Evolutionary conservation across 1,140 invertebrate genomes (phyloP).

Genomic region (Plodia interpunctella): DNA sequence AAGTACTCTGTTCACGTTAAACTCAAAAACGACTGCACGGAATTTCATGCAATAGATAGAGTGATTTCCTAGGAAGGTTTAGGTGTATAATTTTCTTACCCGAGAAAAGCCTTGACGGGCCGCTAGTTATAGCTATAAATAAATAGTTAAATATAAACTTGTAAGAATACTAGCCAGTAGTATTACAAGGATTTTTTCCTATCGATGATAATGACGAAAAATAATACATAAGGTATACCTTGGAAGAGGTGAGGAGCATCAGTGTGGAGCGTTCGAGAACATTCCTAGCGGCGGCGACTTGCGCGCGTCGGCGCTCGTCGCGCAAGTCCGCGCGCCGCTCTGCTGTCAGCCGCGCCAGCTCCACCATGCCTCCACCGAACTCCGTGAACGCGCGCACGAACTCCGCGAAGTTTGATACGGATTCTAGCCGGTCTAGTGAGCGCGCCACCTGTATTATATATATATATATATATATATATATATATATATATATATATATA

Average conservation of each 20-base stretch:
- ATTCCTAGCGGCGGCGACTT: conserved; percentile 96
- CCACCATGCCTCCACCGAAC: conserved; percentile 99
- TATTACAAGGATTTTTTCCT: no score
- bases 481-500: no score
- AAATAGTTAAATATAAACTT: no score
- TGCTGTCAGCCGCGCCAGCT: conserved; percentile 95
- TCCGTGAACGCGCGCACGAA: conserved; percentile 99
- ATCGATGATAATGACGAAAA: background rate
- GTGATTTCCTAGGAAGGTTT: no score
- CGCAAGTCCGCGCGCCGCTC: conserved; percentile 92
- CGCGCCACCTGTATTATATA: conserved; percentile 80
- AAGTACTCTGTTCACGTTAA: no score
- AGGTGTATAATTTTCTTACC: no score
- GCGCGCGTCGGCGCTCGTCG: conserved; percentile 94
- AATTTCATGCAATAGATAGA: no score
- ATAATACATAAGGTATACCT: conserved; percentile 78
- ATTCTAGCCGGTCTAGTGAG: conserved; percentile 91
- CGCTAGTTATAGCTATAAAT: no score
- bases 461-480: no score
- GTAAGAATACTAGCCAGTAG: no score
- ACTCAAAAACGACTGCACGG: no score
- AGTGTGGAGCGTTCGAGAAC: conserved; percentile 98
- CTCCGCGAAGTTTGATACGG: conserved; percentile 97
- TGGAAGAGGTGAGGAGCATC: conserved; percentile 97
- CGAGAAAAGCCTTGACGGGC: no score